These are phyloP conservation scores for Hozukius guyotensis DNA, from an alignment of 2,797 vertebrate species.

Conservation along the genomic window DNA sequence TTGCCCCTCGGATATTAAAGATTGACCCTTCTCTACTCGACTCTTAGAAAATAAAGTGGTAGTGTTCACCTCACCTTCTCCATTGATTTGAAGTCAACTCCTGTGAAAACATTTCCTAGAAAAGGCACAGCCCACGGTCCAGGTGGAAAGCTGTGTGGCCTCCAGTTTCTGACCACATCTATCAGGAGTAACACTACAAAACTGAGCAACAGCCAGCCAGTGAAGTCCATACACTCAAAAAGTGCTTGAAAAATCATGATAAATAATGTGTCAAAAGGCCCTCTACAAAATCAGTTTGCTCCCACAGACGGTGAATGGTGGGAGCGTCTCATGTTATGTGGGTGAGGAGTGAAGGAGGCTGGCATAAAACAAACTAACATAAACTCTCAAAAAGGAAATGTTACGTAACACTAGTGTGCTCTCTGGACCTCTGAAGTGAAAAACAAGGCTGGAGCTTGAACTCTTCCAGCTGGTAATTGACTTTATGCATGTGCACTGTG, in stretches of 20 bases:
- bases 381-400: background rate
- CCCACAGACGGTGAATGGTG: background rate
- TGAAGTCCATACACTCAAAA: constrained; percentile 67
- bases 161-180: constrained; percentile 79
- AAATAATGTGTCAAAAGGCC: background rate
- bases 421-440: background rate
- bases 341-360: background rate
- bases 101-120: constrained; percentile 83
- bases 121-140: constrained; percentile 84
- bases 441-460: constrained; percentile 18
- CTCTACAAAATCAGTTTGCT: background rate
- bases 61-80: constrained; percentile 61
- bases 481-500: background rate
- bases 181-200: constrained; percentile 72
- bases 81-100: constrained; percentile 71
- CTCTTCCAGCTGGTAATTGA: background rate
- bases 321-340: background rate
- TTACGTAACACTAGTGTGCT: constrained; percentile 30
- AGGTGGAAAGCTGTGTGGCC: constrained; percentile 82
- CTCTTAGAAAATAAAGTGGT: background rate
- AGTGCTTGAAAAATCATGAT: constrained; percentile 73
- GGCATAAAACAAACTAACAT: no score
- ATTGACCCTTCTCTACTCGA: background rate
- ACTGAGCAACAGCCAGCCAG: constrained; percentile 65
- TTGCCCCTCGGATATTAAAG: background rate